Conservation (phyloP, 2,888 invertebrate genomes). For the Drosophila melanosoma region DNA sequence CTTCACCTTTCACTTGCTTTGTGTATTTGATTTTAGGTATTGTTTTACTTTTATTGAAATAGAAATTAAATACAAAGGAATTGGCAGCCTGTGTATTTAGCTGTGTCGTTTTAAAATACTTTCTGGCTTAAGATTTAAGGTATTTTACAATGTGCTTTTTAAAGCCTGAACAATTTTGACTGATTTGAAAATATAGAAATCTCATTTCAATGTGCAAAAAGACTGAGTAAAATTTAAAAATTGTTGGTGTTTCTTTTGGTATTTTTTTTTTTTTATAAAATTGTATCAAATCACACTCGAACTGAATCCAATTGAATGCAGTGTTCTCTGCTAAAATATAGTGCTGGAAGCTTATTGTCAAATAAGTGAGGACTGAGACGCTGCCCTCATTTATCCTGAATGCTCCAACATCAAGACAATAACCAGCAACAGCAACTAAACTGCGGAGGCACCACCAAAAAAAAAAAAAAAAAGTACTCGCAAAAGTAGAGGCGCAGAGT, state of each 20-base stretch:
- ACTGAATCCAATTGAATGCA: conserved; percentile 6
- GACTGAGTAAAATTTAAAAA: not conserved
- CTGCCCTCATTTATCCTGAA: conserved; percentile 28
- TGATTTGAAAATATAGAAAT: not conserved
- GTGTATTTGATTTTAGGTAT: conserved; percentile 79
- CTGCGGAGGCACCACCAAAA: conserved; percentile 6
- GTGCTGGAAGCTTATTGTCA: conserved; percentile 7
- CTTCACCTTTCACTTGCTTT: conserved; percentile 75
- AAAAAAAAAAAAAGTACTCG: conserved; percentile 32
- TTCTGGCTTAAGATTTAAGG: conserved; percentile 21
- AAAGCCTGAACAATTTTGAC: not conserved
- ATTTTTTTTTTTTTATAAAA: not conserved
- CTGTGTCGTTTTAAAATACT: conserved; percentile 10
- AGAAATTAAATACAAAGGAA: conserved; percentile 63
- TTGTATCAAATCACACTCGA: not conserved
- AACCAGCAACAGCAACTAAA: conserved; percentile 37
- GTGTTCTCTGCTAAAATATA: not conserved
- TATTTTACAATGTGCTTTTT: conserved; percentile 24
- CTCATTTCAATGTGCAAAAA: not conserved
- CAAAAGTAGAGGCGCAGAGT: conserved; percentile 28
- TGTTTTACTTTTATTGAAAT: conserved; percentile 78
- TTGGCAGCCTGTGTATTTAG: conserved; percentile 35
- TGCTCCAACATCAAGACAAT: conserved; percentile 18
- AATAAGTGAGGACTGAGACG: conserved; percentile 20
- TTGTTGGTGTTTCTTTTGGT: not conserved